Evolutionary conservation across 2,888 invertebrate genomes (phyloP).

Genomic region (Lamellibrachia columna): DNA sequence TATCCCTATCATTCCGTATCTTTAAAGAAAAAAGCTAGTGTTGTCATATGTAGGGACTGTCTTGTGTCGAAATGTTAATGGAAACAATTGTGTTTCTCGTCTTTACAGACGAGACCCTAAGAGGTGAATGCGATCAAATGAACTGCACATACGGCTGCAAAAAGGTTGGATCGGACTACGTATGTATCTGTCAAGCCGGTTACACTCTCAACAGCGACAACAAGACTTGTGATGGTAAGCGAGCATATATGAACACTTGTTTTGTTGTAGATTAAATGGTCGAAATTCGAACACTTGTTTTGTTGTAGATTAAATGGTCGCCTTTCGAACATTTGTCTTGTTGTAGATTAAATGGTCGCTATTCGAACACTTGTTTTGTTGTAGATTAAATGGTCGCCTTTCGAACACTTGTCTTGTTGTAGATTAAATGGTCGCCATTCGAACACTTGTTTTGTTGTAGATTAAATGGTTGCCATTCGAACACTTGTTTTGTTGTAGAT

Average conservation of each 20-base stretch:
- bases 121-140: not conserved
- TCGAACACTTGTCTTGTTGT: no score
- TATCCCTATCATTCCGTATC: not conserved
- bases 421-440: no score
- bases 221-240: not conserved
- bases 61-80: not conserved
- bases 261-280: not conserved
- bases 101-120: not conserved
- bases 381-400: no score
- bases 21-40: not conserved
- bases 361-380: no score
- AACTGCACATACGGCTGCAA: not conserved
- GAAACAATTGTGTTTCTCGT: not conserved
- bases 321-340: no score
- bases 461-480: no score
- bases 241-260: not conserved
- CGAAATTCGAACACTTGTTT: not conserved
- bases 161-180: not conserved
- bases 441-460: no score
- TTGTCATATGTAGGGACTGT: not conserved
- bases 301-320: no score
- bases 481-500: no score
- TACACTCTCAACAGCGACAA: not conserved
- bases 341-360: no score
- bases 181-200: not conserved